A percentile compares a stretch with the other conserved stretches of the same genome.
phyloP scores from a whole-genome alignment of 2,113 vertebrate species.

The Triplophysa tibetana region DNA sequence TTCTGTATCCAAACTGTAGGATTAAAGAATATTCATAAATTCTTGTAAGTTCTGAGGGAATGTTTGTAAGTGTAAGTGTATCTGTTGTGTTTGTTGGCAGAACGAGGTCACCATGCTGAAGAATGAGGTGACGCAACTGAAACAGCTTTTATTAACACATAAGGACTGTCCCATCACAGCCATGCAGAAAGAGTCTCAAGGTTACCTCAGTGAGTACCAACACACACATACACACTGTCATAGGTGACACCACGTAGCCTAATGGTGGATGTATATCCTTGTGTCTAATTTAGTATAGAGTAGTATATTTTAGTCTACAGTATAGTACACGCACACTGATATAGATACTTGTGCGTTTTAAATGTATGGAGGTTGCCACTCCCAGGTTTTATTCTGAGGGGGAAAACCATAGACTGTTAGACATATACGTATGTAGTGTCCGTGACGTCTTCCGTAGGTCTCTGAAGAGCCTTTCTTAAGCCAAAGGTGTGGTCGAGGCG shows the following conservation, averaged over 20 bases:
- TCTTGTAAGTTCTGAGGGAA: neutral
- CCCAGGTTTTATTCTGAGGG: constrained; percentile 63
- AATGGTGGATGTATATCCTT: constrained; percentile 14
- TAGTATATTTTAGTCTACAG: neutral
- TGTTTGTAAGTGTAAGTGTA: constrained; percentile 15
- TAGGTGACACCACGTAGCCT: constrained; percentile 1
- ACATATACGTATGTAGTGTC: too few species aligned
- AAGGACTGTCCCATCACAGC: constrained; percentile 99
- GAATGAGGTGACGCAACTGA: constrained; percentile 98
- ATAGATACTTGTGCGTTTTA: constrained; percentile 67
- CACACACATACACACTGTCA: constrained; percentile 10
- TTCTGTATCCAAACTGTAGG: neutral
- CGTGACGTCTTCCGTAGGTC: too few species aligned
- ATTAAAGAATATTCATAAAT: neutral
- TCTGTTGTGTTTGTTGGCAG: constrained; percentile 67
- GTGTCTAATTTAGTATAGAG: constrained; percentile 7
- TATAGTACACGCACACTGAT: constrained; percentile 59
- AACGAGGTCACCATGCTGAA: constrained; percentile 99
- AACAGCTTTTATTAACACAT: constrained; percentile 97
- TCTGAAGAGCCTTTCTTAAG: too few species aligned
- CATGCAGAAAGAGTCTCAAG: constrained; percentile 99
- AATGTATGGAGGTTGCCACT: constrained; percentile 66
- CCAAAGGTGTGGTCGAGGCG: too few species aligned
- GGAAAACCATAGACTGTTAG: constrained; percentile 25
- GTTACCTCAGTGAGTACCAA: constrained; percentile 96